Evolutionary conservation across 2,113 vertebrate species (phyloP).

Genomic region (Pao palembangensis): DNA sequence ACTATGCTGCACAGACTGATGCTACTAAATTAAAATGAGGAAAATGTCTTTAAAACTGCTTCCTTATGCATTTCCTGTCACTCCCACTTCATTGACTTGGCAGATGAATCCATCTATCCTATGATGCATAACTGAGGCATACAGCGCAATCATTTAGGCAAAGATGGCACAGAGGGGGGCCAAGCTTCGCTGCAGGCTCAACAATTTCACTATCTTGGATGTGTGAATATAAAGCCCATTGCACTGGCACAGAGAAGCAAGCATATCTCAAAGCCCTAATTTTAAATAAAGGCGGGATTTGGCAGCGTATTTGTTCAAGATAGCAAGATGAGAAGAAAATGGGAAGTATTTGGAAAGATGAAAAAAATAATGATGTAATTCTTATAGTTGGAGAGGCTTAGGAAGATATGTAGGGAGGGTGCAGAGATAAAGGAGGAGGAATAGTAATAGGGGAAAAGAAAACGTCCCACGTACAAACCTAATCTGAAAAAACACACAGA

Average conservation of each 20-base stretch:
- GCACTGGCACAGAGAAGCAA: slow-evolving; percentile 14
- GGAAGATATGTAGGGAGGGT: slow-evolving; percentile 27
- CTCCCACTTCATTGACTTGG: slow-evolving; percentile 2
- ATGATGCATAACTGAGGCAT: slow-evolving; percentile 24
- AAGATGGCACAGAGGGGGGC: slow-evolving; percentile 34
- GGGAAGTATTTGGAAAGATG: slow-evolving; percentile 11
- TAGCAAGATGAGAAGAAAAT: slow-evolving; percentile 26
- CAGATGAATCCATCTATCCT: slow-evolving; percentile 13
- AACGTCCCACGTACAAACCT: slow-evolving; percentile 58
- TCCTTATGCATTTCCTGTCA: slow-evolving; percentile 16
- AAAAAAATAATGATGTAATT: slow-evolving; percentile 31
- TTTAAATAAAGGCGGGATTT: slow-evolving; percentile 42
- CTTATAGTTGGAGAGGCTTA: slow-evolving; percentile 29
- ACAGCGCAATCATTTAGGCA: slow-evolving; percentile 45
- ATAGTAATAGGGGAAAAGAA: slow-evolving; percentile 47
- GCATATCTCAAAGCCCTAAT: slow-evolving; percentile 24
- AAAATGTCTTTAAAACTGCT: no score
- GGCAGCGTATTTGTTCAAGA: slow-evolving; percentile 35
- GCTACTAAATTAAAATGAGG: no score
- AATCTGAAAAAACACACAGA: slow-evolving; percentile 60
- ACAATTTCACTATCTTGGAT: slow-evolving; percentile 45
- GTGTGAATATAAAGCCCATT: slow-evolving; percentile 41
- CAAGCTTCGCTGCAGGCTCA: slow-evolving; percentile 30
- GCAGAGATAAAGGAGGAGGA: slow-evolving; percentile 11
- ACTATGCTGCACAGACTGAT: no score